Base-by-base conservation (phyloP, 2,113 vertebrate species). In the Pachypanchax playfairii region DNA sequence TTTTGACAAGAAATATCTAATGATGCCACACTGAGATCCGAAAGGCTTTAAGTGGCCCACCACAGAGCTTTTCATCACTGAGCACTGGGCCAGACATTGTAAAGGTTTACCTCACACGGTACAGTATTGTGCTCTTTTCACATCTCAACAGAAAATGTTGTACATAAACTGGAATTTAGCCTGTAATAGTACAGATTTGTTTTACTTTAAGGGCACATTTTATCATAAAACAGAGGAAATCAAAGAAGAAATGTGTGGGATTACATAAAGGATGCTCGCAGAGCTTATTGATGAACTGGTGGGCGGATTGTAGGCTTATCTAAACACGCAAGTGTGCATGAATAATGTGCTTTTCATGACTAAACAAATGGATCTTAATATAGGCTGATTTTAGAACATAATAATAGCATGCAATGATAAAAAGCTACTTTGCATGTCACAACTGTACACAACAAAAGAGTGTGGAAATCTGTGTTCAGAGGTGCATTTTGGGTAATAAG, bases 1-100 rank as follows among this genome's bases (percentile, higher is more conserved):
- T 87, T 90, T 82, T 86, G 86, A 90, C 90, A 93, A 89, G 84
- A 87, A 92, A 89, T 80, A 86, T 85, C 87, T 85, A 84, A 89
- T 82, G 80, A 87, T 93, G 90, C 91, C 90, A 88, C 66, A 57
- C 82, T 89, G 83, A 87, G 76, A 90, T 88, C 85, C 73, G 88
- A 92, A 75, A 1, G 6, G 72, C 86, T 72, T 83, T 79, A 42
- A 86, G 82, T 88, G 86, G 89, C 57, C 80, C 87, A 79, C 87
- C 56, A 72, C 89, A 90, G 89, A 93, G 77, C 78, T 72, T 87
- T 86, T 78, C 87, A 74, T 93, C 87, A 87, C 82, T 65, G 67
- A 52, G 76, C 77, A 82, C 46, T 70, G 57, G 42, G 70, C 71
- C 63, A 75, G 73, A 58, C 58, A 60, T 13, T 75, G 64, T 86